phyloP scores from a whole-genome alignment of 2,888 invertebrate species.

The Amphiduros pacificus region DNA sequence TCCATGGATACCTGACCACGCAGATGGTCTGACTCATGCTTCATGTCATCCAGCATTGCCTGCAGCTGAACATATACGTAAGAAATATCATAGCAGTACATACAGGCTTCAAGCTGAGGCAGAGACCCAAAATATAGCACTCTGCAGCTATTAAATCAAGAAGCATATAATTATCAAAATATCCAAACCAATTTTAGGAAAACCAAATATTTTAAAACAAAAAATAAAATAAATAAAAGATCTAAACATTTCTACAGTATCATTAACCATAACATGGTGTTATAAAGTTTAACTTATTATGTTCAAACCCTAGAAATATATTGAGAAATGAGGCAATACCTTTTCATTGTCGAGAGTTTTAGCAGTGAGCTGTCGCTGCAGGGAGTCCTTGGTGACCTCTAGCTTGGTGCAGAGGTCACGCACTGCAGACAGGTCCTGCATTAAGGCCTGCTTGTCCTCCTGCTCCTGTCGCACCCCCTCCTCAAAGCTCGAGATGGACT shows the following conservation, averaged over 20 bases:
- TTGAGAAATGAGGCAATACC: too few relatives aligned
- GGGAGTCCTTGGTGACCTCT: slow-evolving; percentile 54
- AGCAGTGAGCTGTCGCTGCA: slow-evolving; percentile 54
- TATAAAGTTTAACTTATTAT: too few relatives aligned
- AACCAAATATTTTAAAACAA: too few relatives aligned
- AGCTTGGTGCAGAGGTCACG: slow-evolving; percentile 56
- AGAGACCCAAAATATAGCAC: neutral
- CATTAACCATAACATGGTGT: too few relatives aligned
- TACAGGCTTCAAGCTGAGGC: neutral
- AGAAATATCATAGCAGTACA: too few relatives aligned
- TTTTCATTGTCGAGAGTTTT: slow-evolving; percentile 56
- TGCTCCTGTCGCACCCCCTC: slow-evolving; percentile 46
- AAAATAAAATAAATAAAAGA: too few relatives aligned
- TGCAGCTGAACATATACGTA: slow-evolving; percentile 45
- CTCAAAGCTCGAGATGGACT: slow-evolving; percentile 52
- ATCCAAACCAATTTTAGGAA: too few relatives aligned
- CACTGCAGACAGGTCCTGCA: slow-evolving; percentile 54
- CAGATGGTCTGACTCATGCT: slow-evolving; percentile 48
- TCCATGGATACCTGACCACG: slow-evolving; percentile 48
- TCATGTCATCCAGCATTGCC: slow-evolving; percentile 44
- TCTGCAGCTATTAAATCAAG: neutral
- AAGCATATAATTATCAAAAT: too few relatives aligned
- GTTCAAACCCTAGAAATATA: too few relatives aligned
- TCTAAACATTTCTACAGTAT: too few relatives aligned
- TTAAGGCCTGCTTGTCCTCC: slow-evolving; percentile 53